Base-by-base conservation (phyloP, 2,888 invertebrate genomes). In the Hemaris fuciformis region DNA sequence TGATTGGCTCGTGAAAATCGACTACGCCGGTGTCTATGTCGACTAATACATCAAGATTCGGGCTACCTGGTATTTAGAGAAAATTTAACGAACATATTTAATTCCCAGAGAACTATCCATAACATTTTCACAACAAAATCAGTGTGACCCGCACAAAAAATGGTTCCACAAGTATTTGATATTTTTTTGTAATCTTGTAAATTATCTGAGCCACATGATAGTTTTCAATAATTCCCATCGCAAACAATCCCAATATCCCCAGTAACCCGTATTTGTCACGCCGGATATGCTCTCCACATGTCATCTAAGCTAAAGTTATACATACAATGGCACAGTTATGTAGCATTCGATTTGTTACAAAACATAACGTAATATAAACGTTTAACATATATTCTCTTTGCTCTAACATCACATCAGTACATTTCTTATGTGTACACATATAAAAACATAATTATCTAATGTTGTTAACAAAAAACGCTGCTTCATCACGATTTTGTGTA, bases 351-450 rank as follows among this genome's bases (percentile, higher is more conserved):
- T 73, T 66, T 67, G 68, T 76, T 73, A 70, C 79, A 84, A 74
- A 74, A 76, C 73, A 75, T 80, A 78, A 68, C 72, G 69, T 71
- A 70, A 71, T 74, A 72, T 77, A 76, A 72, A 71, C 77, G 72
- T 66, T 74, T 78, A 82, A 79, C 76, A 75, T 77, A 71, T 84
- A 85, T 84, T 85, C 80, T 87, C 81, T 89, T 89, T 89, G 85
- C 87, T 88, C 85, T 86, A 87, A 80, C 81, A 87, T 87, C 85
- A 89, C 88, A 85, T 89, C 89, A 88, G 89, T 89, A 87, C 89
- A 85, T 83, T 81, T 86, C 84, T 85, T 80, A 81, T 85, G 53
- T 31, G 53, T 85, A 84, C 60, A 72, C 69, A 71, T 70, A 69
- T 75, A 72, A 72, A 66, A 79, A 76, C 79, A 75, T 70, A 77